Evolutionary conservation across 2,888 invertebrate genomes (phyloP).

Genomic region (Brachynemurus nebulosus): DNA sequence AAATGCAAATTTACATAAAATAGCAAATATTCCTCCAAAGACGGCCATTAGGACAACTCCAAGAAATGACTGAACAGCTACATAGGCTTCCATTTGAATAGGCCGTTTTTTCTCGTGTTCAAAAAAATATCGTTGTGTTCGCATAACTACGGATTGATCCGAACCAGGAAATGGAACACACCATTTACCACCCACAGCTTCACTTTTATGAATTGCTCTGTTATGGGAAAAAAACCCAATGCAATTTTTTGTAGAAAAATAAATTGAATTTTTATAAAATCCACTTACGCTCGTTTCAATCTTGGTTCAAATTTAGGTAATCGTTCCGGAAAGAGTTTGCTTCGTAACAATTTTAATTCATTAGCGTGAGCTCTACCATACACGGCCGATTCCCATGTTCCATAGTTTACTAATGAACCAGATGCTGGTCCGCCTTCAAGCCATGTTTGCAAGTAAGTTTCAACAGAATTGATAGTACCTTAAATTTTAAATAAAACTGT

Average conservation of each 20-base stretch:
- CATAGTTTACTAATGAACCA: constrained; percentile 54
- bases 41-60: constrained; percentile 36
- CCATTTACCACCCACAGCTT: constrained; percentile 34
- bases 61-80: constrained; percentile 34
- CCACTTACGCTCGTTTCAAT: constrained; percentile 35
- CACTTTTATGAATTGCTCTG: constrained; percentile 36
- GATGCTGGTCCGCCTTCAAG: constrained; percentile 25
- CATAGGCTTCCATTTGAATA: constrained; percentile 62
- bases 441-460: constrained; percentile 46
- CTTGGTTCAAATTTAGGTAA: constrained; percentile 49
- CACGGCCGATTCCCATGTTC: constrained; percentile 82
- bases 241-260: constrained; percentile 17
- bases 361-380: constrained; percentile 51
- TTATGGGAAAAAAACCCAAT: constrained; percentile 26
- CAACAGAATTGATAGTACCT: constrained; percentile 65
- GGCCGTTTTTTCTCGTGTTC: constrained; percentile 56
- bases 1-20: constrained; percentile 45
- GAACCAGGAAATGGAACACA: constrained; percentile 70
- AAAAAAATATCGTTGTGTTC: constrained; percentile 66
- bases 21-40: constrained; percentile 42
- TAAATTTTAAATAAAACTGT: too few relatives aligned
- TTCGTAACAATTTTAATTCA: constrained; percentile 51
- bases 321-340: constrained; percentile 49
- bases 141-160: constrained; percentile 67
- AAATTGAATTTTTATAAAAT: constrained; percentile 8